Percentiles rank a stretch among this genome's conserved stretches.
Evolutionary conservation across 2,113 vertebrate genomes (phyloP).

Genomic region (Sander vitreus): DNA sequence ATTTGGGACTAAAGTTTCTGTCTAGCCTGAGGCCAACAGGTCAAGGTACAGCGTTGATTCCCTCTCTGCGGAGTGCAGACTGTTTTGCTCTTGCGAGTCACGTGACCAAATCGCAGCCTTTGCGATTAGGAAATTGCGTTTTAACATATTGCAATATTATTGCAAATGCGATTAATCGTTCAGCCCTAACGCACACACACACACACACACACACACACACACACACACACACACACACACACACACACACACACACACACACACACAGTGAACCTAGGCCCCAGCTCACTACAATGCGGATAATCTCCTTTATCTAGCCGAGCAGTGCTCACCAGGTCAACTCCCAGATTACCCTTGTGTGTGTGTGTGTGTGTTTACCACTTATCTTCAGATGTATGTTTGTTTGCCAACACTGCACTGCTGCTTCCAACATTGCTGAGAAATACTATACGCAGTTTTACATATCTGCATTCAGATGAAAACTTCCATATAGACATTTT

Average conservation of each 20-base stretch:
- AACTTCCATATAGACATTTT: background rate
- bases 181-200: background rate
- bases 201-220: background rate
- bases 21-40: too few species aligned
- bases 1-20: too few species aligned
- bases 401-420: slow-evolving; percentile 45
- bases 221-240: slow-evolving; percentile 2
- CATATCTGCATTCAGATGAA: slow-evolving; percentile 27
- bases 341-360: slow-evolving; percentile 63
- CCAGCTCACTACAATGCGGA: slow-evolving; percentile 52
- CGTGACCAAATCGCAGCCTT: too few species aligned
- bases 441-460: slow-evolving; percentile 23
- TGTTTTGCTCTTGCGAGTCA: too few species aligned
- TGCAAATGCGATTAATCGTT: too few species aligned
- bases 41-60: too few species aligned
- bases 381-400: slow-evolving; percentile 40
- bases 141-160: too few species aligned
- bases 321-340: slow-evolving; percentile 67
- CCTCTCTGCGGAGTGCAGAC: too few species aligned
- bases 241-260: slow-evolving; percentile 22
- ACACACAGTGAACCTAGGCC: slow-evolving; percentile 16
- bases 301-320: slow-evolving; percentile 78
- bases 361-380: slow-evolving; percentile 30
- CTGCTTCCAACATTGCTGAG: slow-evolving; percentile 34
- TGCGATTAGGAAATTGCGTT: too few species aligned